Base-by-base conservation (phyloP, 2,113 vertebrate species). In the Desmodus rotundus region DNA sequence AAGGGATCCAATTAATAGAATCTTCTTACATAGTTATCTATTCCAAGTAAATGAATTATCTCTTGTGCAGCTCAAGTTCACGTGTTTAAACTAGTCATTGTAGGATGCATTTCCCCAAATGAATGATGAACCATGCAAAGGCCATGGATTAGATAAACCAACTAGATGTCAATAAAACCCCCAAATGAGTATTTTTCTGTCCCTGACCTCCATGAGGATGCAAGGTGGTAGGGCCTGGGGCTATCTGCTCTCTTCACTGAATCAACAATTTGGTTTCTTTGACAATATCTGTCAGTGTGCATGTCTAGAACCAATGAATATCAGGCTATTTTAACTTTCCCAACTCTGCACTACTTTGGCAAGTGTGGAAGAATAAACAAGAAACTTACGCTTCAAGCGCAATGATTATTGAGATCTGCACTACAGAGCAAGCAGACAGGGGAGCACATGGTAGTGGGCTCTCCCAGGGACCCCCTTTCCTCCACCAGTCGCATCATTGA, bases 261-360 rank as follows among this genome's bases (percentile, higher is more conserved):
- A n/a, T 95, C 76, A 47, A 17, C 78, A 67, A 82, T 61, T 74
- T 1, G 87, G 22, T 94, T 95, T 89, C 54, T 90, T 93, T 80
- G 90, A 74, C 85, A 95, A 93, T n/a, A 47, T 19, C 89, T 86
- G 24, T 92, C 20, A 54, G 28, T 74, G n/a, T 76, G 14, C 70
- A 28, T 36, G 90, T n/a, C 52, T 96, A 76, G 77, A 92, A 78
- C 14, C 41, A 91, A 15, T 80, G 76, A 92, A 9, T 33, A 77
- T 87, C 15, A 68, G 54, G 68, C 83, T 97, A 0, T n/a, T 95
- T 83, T 92, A 87, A 20, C n/a, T 96, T 97, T 92, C 67, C 89
- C 4, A 67, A 43, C 10, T 90, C 10, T 93, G 84, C 61, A 96
- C 19, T 80, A 20, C 86, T 97, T 95, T 87, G 77, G 91, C 88